Conservation (phyloP, 2,113 vertebrate species). For the Epinephelus moara region DNA sequence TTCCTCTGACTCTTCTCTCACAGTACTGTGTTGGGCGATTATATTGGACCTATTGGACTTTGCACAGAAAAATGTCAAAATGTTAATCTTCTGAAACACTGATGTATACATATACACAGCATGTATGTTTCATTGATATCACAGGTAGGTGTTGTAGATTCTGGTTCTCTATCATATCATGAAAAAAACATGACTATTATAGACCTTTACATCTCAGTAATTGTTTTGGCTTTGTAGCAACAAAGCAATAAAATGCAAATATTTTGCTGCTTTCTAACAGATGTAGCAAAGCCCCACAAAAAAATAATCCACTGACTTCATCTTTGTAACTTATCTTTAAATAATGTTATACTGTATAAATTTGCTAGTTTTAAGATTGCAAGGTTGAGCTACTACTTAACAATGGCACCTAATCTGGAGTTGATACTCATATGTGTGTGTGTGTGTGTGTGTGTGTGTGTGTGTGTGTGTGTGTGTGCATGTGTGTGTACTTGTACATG, state of each 20-base stretch:
- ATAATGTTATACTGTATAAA: not conserved
- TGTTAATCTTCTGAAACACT: not conserved
- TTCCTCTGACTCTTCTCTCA: not conserved
- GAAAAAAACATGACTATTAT: not conserved
- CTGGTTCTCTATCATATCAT: slow-evolving; percentile 48
- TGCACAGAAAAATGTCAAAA: not conserved
- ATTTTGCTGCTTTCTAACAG: slow-evolving; percentile 6
- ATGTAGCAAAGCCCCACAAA: not conserved
- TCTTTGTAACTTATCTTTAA: slow-evolving; percentile 5
- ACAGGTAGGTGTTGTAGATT: slow-evolving; percentile 43
- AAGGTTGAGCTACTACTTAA: slow-evolving; percentile 4
- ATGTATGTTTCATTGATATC: slow-evolving; percentile 16
- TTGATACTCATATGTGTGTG: slow-evolving; percentile 11
- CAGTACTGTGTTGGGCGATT: slow-evolving; percentile 9
- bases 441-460: not conserved
- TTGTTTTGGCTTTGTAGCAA: not conserved
- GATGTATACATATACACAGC: not conserved
- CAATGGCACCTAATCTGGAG: slow-evolving; percentile 17
- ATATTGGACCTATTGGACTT: not conserved
- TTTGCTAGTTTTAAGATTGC: slow-evolving; percentile 7
- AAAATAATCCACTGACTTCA: not conserved
- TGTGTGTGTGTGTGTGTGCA: no score
- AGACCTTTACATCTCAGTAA: not conserved
- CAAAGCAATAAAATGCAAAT: not conserved
- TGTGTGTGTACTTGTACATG: no score